Evolutionary conservation across 2,888 invertebrate genomes (phyloP).

Genomic region (Euproctis similis): DNA sequence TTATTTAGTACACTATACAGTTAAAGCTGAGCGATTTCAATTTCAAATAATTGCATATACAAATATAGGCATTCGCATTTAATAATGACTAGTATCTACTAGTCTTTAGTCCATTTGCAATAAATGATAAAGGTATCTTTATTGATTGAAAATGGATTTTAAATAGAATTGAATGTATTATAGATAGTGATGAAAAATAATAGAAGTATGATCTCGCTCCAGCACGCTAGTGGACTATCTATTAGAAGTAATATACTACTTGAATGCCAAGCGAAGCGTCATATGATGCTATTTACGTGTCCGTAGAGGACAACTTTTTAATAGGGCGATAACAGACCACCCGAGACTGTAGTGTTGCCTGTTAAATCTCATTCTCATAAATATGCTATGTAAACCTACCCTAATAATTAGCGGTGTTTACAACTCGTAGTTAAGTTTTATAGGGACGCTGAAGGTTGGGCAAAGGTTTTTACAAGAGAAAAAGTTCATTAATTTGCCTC

Average conservation of each 20-base stretch:
- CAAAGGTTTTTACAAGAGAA: slow-evolving; percentile 53
- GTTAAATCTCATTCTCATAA: slow-evolving; percentile 73
- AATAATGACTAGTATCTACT: too few relatives aligned
- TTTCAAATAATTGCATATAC: too few relatives aligned
- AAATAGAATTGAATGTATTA: too few relatives aligned
- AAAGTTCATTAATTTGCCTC: slow-evolving; percentile 71
- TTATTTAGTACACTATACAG: too few relatives aligned
- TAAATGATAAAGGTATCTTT: too few relatives aligned
- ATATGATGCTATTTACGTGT: slow-evolving; percentile 66
- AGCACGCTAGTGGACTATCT: too few relatives aligned
- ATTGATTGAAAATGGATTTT: too few relatives aligned
- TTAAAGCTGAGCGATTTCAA: too few relatives aligned
- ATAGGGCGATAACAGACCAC: slow-evolving; percentile 73
- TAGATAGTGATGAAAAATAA: too few relatives aligned
- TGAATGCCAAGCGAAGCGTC: slow-evolving; percentile 35
- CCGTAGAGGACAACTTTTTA: slow-evolving; percentile 73
- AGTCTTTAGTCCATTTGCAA: too few relatives aligned
- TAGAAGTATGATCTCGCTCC: too few relatives aligned
- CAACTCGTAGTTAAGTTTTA: slow-evolving; percentile 72
- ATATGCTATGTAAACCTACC: slow-evolving; percentile 75
- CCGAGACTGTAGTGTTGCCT: slow-evolving; percentile 60
- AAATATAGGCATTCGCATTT: too few relatives aligned
- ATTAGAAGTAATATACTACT: not conserved
- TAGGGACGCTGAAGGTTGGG: slow-evolving; percentile 50
- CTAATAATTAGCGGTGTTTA: slow-evolving; percentile 74